Evolutionary conservation across 2,888 invertebrate genomes (phyloP).

Genomic region (Eucera pruinosa): DNA sequence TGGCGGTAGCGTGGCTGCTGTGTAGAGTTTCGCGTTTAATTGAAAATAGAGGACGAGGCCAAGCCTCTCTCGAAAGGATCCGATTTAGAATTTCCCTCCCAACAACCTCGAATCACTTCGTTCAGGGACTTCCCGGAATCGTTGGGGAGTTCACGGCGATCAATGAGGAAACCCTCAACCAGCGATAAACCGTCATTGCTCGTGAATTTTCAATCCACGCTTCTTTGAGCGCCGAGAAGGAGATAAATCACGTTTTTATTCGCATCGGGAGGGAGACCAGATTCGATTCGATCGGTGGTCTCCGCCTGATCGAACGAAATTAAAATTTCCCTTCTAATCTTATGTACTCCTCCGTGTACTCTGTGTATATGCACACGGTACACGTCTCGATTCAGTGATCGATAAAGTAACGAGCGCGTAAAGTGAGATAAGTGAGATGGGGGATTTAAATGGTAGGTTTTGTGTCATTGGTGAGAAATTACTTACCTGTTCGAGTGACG

Average conservation of each 20-base stretch:
- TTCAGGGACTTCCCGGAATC: constrained; percentile 17
- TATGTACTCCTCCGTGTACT: too few species aligned
- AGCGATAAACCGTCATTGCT: constrained; percentile 41
- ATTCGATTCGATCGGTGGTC: not conserved
- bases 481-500: constrained; percentile 62
- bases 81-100: constrained; percentile 52
- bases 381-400: not conserved
- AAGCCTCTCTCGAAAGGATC: constrained; percentile 43
- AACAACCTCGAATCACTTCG: constrained; percentile 8
- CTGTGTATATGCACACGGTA: too few species aligned
- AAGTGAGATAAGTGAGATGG: not conserved
- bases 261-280: constrained; percentile 15
- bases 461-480: constrained; percentile 42
- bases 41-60: constrained; percentile 39
- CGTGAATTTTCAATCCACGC: constrained; percentile 53
- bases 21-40: constrained; percentile 66
- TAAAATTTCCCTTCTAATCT: constrained; percentile 17
- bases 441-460: not conserved
- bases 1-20: not conserved
- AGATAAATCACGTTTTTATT: constrained; percentile 64
- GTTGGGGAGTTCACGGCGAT: constrained; percentile 22
- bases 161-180: constrained; percentile 42
- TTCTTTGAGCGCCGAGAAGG: constrained; percentile 33
- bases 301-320: constrained; percentile 23
- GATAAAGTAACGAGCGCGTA: not conserved